Evolutionary conservation across 2,888 invertebrate genomes (phyloP), one percentile per base, ranked within the genome.

Genomic region (Ophioninae sp.): DNA sequence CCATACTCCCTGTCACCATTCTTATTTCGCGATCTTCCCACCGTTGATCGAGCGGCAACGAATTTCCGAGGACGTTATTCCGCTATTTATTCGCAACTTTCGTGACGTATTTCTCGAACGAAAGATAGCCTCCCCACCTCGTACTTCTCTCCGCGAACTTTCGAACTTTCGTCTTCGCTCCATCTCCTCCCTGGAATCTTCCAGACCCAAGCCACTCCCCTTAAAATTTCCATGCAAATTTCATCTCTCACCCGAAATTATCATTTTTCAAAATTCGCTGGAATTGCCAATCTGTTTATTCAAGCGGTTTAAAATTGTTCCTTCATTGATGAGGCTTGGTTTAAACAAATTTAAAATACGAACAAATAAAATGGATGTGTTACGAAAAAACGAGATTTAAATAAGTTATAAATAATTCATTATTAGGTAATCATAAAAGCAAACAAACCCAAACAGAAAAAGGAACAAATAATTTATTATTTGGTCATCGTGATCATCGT

Each of bases 11-110:
- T 75, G 81, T 80, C 80, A 77, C 80, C 78, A 61, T 82, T 83
- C 65, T 83, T 83, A 81, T 79, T 61, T 67, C 62, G 76, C 82
- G 68, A 77, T 75, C 65, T 75, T 56, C 59, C 69, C 20, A 41
- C 20, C 39, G 50, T 57, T 41, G 44, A 77, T 61, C 64, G 6
- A 44, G 20, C 10, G 39, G 50, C 70, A 65, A 59, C 70, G 59
- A 56, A 62, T 68, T 79, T 30, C 44, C 68, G 57, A 56, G 30
- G 62, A 64, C 13, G 70, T 76, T 76, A 82, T 82, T 72, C 56
- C 69, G 73, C 72, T 44, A 77, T 79, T 39, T 74, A 64, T 50
- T 77, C 56, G 57, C 72, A 83, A 83, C 79, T 83, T 80, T 83
- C 64, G 68, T 77, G 83, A 83, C 69, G 83, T 76, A 83, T 83